Evolutionary conservation across 2,888 invertebrate species (phyloP).

Genomic region (Azorinus chamasolen): DNA sequence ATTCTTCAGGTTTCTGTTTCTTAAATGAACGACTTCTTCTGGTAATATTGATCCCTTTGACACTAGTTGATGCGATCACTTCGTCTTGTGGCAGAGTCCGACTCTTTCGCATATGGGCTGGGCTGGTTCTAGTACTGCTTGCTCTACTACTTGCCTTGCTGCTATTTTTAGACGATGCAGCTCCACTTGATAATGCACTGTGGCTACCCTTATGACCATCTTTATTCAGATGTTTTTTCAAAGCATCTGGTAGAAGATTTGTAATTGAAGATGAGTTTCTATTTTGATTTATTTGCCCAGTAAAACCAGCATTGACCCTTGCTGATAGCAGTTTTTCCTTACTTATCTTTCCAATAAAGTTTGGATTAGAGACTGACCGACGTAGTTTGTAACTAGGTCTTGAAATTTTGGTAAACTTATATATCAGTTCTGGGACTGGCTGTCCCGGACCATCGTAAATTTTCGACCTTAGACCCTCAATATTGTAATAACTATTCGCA

Average conservation of each 20-base stretch:
- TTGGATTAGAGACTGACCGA: constrained; percentile 81
- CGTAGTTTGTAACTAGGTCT: constrained; percentile 58
- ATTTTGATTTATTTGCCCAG: constrained; percentile 51
- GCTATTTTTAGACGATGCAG: constrained; percentile 36
- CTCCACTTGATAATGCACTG: constrained; percentile 46
- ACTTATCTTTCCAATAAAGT: constrained; percentile 77
- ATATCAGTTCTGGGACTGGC: constrained; percentile 61
- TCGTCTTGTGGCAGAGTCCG: constrained; percentile 60
- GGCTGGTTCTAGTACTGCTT: constrained; percentile 65
- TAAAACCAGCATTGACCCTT: constrained; percentile 56
- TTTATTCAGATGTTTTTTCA: constrained; percentile 64
- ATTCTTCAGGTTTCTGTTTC: constrained; percentile 59
- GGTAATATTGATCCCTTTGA: constrained; percentile 76
- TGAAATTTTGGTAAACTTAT: constrained; percentile 60
- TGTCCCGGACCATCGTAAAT: constrained; percentile 67
- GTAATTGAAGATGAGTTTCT: constrained; percentile 60
- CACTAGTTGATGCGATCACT: constrained; percentile 63
- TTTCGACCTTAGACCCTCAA: constrained; percentile 67
- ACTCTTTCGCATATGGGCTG: constrained; percentile 58
- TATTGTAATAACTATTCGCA: constrained; percentile 68
- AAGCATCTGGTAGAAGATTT: constrained; percentile 63
- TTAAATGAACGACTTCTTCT: constrained; percentile 77
- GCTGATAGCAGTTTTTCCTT: constrained; percentile 73
- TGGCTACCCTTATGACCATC: constrained; percentile 63
- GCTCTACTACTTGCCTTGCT: constrained; percentile 48